Evolutionary conservation across 2,888 invertebrate genomes (phyloP).

Genomic region (Drosophila lacicola): DNA sequence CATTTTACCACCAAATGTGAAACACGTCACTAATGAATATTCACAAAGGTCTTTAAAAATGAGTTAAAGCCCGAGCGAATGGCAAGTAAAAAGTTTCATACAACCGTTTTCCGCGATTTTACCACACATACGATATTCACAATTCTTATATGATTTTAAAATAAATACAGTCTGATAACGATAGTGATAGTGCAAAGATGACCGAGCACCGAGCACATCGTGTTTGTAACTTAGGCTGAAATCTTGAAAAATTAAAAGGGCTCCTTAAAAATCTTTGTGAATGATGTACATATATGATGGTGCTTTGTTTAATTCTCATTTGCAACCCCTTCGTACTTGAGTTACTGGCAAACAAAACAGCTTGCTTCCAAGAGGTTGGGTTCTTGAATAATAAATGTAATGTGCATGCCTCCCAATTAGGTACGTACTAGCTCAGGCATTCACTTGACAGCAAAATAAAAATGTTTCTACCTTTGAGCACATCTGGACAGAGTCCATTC

Average conservation of each 20-base stretch:
- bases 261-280: neutral
- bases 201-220: no score
- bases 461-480: constrained; percentile 87
- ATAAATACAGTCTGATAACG: no score
- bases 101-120: no score
- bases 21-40: no score
- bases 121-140: no score
- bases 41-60: no score
- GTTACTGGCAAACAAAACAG: constrained; percentile 43
- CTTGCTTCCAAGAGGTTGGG: constrained; percentile 25
- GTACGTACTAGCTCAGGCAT: constrained; percentile 32
- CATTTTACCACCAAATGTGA: no score
- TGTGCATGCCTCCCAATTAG: constrained; percentile 65
- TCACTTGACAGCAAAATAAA: neutral
- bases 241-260: constrained; percentile 57
- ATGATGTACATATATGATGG: constrained; percentile 23
- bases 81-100: no score
- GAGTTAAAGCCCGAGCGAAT: no score
- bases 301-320: constrained; percentile 81
- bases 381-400: constrained; percentile 67
- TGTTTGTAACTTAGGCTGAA: constrained; percentile 34
- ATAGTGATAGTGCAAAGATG: no score
- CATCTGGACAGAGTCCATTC: constrained; percentile 88
- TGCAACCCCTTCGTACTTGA: constrained; percentile 53
- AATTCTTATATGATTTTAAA: no score